Percentiles rank a stretch among this genome's conserved stretches.
Conservation (phyloP, 2,113 vertebrate species). For the Hippocampus guttulatus region DNA sequence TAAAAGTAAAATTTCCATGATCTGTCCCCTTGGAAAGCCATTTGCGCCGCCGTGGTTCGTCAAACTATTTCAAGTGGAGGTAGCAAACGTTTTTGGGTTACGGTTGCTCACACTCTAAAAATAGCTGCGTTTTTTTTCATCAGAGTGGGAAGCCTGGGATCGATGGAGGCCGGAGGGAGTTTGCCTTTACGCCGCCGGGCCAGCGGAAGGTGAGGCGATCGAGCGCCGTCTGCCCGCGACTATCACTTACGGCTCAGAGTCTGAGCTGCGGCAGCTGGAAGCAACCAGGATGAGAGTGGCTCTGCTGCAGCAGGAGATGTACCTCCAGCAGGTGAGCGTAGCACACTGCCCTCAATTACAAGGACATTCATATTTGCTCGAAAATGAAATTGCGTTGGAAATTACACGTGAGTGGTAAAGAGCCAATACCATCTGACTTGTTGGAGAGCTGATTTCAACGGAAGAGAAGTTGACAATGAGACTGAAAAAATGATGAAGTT, state of each 20-base stretch:
- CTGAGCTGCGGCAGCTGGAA: slow-evolving; percentile 79
- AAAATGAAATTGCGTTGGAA: too few relatives aligned
- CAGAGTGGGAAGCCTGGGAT: slow-evolving; percentile 67
- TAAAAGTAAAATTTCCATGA: not conserved
- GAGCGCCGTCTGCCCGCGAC: slow-evolving; percentile 47
- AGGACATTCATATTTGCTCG: too few relatives aligned
- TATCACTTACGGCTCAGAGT: slow-evolving; percentile 73
- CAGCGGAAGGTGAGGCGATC: slow-evolving; percentile 37
- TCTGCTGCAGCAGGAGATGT: slow-evolving; percentile 77
- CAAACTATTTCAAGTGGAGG: slow-evolving; percentile 63
- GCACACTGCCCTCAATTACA: not conserved
- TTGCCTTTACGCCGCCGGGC: slow-evolving; percentile 22
- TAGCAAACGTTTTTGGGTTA: slow-evolving; percentile 53
- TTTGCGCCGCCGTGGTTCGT: slow-evolving; percentile 30
- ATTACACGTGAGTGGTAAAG: too few relatives aligned
- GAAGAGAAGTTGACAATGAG: too few relatives aligned
- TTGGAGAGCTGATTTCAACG: too few relatives aligned
- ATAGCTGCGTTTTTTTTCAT: slow-evolving; percentile 40
- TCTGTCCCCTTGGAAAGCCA: slow-evolving; percentile 25
- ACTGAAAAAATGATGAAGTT: too few relatives aligned
- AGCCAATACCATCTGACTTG: too few relatives aligned
- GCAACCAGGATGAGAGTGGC: slow-evolving; percentile 72
- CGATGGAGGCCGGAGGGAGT: slow-evolving; percentile 52
- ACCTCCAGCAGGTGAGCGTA: slow-evolving; percentile 77
- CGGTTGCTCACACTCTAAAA: slow-evolving; percentile 45